Conservation (phyloP, 64 coral and sea anemone species). For the Anthopleura sola region DNA sequence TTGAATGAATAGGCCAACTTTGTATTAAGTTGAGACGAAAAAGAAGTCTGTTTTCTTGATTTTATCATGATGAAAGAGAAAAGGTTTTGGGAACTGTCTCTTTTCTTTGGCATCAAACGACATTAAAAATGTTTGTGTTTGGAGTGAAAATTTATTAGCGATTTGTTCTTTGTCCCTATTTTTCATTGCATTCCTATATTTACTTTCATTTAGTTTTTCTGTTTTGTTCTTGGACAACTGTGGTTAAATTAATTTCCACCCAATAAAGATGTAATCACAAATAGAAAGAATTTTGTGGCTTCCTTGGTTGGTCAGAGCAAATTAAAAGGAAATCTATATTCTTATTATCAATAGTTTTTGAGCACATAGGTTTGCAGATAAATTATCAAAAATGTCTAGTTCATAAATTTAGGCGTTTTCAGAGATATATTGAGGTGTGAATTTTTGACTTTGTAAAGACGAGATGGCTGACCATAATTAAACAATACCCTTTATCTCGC, state of each 20-base stretch:
- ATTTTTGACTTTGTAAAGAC: background rate
- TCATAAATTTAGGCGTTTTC: constrained; percentile 1
- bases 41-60: too few species aligned
- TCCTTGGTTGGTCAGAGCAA: background rate
- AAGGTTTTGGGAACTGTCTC: background rate
- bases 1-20: too few species aligned
- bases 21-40: too few species aligned
- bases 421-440: background rate
- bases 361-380: background rate
- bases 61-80: too few species aligned
- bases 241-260: background rate
- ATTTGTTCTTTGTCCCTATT: background rate
- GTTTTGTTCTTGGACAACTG: background rate
- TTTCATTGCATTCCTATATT: background rate
- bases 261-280: background rate
- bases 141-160: too few species aligned
- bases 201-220: background rate
- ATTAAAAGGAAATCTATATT: background rate
- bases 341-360: background rate
- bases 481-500: background rate
- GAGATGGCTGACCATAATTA: background rate
- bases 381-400: background rate
- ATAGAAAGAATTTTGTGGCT: background rate
- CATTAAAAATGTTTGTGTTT: too few species aligned
- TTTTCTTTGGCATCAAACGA: background rate